Evolutionary conservation across 2,888 invertebrate genomes (phyloP).

Genomic region (Drosophila mimica): DNA sequence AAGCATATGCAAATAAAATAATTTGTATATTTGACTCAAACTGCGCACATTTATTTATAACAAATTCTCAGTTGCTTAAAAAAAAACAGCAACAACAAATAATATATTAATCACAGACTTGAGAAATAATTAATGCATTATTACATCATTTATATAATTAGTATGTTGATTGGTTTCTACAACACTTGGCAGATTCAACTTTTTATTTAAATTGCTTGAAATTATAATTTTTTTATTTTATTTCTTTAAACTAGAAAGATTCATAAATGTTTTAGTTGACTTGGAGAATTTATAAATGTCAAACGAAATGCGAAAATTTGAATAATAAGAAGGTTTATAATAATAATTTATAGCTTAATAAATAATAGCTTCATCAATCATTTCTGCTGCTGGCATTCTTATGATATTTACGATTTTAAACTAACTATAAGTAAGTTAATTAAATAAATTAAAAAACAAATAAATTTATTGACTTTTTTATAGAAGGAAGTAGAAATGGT

Average conservation of each 20-base stretch:
- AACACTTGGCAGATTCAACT: constrained; percentile 6
- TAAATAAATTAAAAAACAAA: not conserved
- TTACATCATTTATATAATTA: constrained; percentile 35
- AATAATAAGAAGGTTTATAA: not conserved
- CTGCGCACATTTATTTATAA: not conserved
- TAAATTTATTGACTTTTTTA: not conserved
- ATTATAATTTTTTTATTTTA: not conserved
- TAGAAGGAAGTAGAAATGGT: not conserved
- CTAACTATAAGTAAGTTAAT: not conserved
- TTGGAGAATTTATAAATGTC: not conserved
- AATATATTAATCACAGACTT: constrained; percentile 6
- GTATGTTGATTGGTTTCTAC: constrained; percentile 5
- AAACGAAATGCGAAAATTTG: not conserved
- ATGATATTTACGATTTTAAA: not conserved
- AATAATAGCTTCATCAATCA: not conserved
- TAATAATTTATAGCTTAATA: not conserved
- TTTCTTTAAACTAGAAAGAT: not conserved
- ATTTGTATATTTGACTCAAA: not conserved
- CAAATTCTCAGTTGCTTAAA: not conserved
- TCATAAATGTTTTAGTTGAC: not conserved
- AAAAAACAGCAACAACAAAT: not conserved
- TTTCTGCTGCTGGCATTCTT: not conserved
- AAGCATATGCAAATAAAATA: not conserved
- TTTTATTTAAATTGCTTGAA: not conserved
- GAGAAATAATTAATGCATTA: constrained; percentile 1